These are phyloP conservation scores for Melanotaenia duboulayi DNA, from an alignment of 2,113 vertebrate species.

Conservation along the genomic window DNA sequence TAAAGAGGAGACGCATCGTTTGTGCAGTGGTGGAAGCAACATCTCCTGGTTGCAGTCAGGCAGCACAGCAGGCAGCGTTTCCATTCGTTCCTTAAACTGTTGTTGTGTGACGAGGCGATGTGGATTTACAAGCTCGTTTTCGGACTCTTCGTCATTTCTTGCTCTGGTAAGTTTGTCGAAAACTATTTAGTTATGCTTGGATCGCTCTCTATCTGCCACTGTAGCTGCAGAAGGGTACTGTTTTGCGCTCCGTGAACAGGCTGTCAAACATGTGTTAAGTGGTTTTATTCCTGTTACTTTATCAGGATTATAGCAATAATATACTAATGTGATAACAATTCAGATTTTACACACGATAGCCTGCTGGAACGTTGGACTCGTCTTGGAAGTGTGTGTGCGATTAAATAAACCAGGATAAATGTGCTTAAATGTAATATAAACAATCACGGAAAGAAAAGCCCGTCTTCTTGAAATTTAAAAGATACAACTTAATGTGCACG, in stretches of 20 bases:
- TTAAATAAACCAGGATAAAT: not conserved
- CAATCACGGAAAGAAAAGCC: too few relatives aligned
- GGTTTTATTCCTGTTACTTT: not conserved
- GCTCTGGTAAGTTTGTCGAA: slow-evolving; percentile 68
- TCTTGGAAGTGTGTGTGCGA: not conserved
- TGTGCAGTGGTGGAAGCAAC: slow-evolving; percentile 71
- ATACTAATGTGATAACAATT: too few relatives aligned
- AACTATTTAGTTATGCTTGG: not conserved
- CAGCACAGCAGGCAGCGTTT: slow-evolving; percentile 18
- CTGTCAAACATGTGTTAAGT: slow-evolving; percentile 6
- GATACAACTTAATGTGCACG: too few relatives aligned
- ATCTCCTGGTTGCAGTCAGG: slow-evolving; percentile 52
- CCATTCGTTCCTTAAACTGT: slow-evolving; percentile 6
- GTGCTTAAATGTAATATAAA: too few relatives aligned
- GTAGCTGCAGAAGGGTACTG: not conserved
- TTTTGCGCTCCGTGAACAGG: not conserved
- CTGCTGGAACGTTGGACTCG: too few relatives aligned
- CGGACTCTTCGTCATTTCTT: slow-evolving; percentile 64
- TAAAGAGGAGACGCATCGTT: slow-evolving; percentile 76
- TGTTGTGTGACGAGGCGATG: slow-evolving; percentile 46
- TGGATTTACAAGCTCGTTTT: slow-evolving; percentile 72
- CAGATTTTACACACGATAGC: too few relatives aligned
- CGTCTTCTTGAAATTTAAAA: not conserved
- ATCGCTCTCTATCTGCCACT: not conserved
- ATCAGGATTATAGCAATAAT: too few relatives aligned